These are phyloP conservation scores for Nannospalax galili DNA, from an alignment of 2,113 vertebrate genomes.

Conservation along the genomic window DNA sequence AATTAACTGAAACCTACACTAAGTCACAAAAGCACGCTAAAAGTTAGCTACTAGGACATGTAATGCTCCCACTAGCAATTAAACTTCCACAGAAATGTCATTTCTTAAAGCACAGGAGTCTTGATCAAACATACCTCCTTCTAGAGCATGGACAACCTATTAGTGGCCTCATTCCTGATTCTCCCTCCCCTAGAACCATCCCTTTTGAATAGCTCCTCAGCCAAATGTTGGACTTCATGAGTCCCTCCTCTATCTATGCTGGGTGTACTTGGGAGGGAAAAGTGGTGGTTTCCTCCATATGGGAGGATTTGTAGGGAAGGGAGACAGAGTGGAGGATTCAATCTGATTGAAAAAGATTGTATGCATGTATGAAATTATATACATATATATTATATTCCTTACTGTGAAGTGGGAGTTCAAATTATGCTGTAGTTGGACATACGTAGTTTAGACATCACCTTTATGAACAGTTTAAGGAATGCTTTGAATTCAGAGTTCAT, in stretches of 20 bases:
- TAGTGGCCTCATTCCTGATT: neutral
- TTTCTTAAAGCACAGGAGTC: neutral
- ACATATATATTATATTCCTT: neutral
- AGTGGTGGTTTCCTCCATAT: neutral
- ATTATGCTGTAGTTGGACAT: neutral
- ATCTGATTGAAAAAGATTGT: neutral
- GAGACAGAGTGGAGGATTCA: neutral
- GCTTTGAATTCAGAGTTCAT: neutral
- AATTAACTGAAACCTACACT: neutral
- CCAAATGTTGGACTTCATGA: neutral
- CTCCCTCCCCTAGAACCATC: neutral
- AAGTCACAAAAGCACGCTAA: constrained; percentile 21
- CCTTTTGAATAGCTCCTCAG: neutral
- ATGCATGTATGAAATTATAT: neutral
- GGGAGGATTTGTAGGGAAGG: neutral
- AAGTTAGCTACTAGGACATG: neutral
- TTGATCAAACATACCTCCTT: neutral
- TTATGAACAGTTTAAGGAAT: neutral
- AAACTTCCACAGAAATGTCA: neutral
- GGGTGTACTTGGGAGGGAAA: neutral
- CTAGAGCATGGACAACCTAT: neutral
- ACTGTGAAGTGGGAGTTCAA: neutral
- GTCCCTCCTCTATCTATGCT: neutral
- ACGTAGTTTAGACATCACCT: neutral
- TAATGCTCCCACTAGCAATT: neutral